Percentiles rank a stretch among this genome's conserved stretches.
These are phyloP conservation scores for Colletes gigas DNA, from an alignment of 1,140 invertebrate genomes.

Conservation along the genomic window DNA sequence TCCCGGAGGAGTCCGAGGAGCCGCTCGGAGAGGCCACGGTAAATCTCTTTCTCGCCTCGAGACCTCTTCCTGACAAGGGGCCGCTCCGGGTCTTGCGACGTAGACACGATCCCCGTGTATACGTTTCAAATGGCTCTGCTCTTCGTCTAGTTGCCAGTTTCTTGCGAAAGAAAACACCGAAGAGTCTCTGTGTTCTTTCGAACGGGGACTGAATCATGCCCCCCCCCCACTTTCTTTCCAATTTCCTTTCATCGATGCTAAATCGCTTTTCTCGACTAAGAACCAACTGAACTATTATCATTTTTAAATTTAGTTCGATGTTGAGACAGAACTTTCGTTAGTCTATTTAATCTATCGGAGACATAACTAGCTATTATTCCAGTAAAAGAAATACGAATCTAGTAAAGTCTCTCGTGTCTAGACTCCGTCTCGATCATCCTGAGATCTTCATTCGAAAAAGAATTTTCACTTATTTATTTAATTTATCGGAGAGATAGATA, in stretches of 20 bases:
- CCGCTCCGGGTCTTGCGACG: constrained; percentile 51
- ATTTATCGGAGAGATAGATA: too few relatives aligned
- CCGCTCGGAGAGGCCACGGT: constrained; percentile 64
- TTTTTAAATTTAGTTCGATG: too few relatives aligned
- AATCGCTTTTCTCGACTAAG: not conserved
- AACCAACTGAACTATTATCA: not conserved
- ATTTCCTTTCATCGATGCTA: not conserved
- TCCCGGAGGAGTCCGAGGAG: constrained; percentile 64
- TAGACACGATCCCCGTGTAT: constrained; percentile 56
- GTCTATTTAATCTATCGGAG: too few relatives aligned
- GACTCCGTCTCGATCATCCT: too few relatives aligned
- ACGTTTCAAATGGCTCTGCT: constrained; percentile 36
- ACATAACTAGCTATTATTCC: too few relatives aligned
- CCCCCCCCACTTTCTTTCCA: not conserved
- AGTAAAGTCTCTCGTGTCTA: too few relatives aligned
- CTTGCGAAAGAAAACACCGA: constrained; percentile 2
- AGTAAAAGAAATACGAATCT: too few relatives aligned
- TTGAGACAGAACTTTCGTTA: too few relatives aligned
- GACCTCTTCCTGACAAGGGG: constrained; percentile 69
- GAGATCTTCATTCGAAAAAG: too few relatives aligned
- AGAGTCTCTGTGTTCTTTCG: not conserved
- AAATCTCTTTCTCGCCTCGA: constrained; percentile 79
- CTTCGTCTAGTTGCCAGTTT: constrained; percentile 21
- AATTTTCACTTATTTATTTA: too few relatives aligned
- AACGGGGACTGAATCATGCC: not conserved